A percentile compares a stretch with the other conserved stretches of the same genome.
Conservation (phyloP, 2,888 invertebrate genomes). For the Drosophila cognata region DNA sequence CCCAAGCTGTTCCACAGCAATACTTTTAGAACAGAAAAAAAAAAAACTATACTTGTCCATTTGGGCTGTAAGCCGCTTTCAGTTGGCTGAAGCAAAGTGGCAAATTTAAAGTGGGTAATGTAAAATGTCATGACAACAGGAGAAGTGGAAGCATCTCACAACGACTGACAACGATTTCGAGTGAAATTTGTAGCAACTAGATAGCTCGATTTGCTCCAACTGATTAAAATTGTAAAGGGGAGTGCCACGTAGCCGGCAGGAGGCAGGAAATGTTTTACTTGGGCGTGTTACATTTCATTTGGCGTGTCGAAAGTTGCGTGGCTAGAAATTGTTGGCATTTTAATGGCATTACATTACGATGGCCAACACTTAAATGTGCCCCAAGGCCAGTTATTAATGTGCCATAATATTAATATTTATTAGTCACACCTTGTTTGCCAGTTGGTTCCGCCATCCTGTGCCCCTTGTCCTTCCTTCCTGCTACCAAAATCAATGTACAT, state of each 20-base stretch:
- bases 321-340: constrained; percentile 64
- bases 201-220: constrained; percentile 14
- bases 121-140: constrained; percentile 24
- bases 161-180: constrained; percentile 34
- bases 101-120: constrained; percentile 21
- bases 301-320: constrained; percentile 60
- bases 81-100: constrained; percentile 22
- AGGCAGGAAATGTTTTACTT: constrained; percentile 2
- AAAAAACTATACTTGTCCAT: constrained; percentile 16
- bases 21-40: not conserved
- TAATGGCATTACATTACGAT: constrained; percentile 59
- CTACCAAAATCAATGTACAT: constrained; percentile 27
- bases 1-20: constrained; percentile 2
- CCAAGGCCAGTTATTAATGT: constrained; percentile 62
- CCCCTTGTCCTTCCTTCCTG: constrained; percentile 1
- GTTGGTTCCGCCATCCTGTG: not conserved
- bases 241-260: not conserved
- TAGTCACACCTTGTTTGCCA: constrained; percentile 12
- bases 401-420: constrained; percentile 60
- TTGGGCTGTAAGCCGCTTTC: constrained; percentile 29
- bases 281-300: constrained; percentile 62
- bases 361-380: constrained; percentile 35
- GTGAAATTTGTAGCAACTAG: constrained; percentile 56
- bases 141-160: constrained; percentile 3
- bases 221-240: constrained; percentile 41